Evolutionary conservation across 1,140 invertebrate genomes (phyloP), one percentile per base, ranked within the genome.

Genomic region (Schlechtendalia chinensis): DNA sequence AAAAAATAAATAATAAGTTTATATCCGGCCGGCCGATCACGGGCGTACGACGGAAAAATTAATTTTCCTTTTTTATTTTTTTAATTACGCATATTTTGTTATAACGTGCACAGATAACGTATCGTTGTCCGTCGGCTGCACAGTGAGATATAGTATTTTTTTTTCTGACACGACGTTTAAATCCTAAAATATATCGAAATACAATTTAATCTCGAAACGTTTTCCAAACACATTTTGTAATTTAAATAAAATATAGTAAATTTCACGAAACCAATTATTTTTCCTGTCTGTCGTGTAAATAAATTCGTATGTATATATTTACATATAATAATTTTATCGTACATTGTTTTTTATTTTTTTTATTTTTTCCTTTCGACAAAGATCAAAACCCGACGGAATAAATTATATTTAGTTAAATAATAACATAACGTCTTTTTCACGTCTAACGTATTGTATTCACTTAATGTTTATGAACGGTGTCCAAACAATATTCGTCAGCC

Each of bases 231-330:
- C 22, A 11, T 47, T n/a, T 24, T 22, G 1, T 69, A 50, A 16
- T 67, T 67, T 19, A 47, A 67, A 69, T 69, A 24, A 5, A 24
- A 50, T 24, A 47, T 45, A 0, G 32, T 16, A 22, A 50, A 50
- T 24, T 69, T 16, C 67, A 47, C 67, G 47, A 69, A 69, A 69
- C 67, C 67, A 50, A 69, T 69, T 69, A 69, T 69, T 50, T 69
- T 17, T 16, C 22, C 22, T 17, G n/a, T 69, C 45, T 59, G 22
- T 27, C 32, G 32, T 39, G 8, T 8, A 39, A 39, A 39, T 0
- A 10, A 24, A 69, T 50, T 50, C 6, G 32, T 47, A 27, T 22
- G n/a, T 14, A 50, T 22, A 69, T 14, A 39, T 12, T 3, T 27
- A 61, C 24, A n/a, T 22, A 22, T 47, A 50, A 50, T 69, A 39